phyloP scores from a whole-genome alignment of 2,888 invertebrate species.

The Volucella bombylans region DNA sequence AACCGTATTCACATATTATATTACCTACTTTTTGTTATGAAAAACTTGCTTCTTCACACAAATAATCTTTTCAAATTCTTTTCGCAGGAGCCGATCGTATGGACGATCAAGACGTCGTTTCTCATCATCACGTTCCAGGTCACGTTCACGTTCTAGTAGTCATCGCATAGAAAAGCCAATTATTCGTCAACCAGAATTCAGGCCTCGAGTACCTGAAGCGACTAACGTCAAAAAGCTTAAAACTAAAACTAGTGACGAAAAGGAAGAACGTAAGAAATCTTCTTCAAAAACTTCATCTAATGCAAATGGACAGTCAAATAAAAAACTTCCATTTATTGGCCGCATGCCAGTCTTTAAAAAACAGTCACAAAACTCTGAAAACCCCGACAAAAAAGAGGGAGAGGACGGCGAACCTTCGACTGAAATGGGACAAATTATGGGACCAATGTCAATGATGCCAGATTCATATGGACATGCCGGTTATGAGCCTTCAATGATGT shows the following conservation, averaged over 20 bases:
- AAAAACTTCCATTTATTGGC: constrained; percentile 92
- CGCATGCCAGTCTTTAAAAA: constrained; percentile 90
- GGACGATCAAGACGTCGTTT: constrained; percentile 71
- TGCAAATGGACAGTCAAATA: constrained; percentile 81
- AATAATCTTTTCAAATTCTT: not conserved
- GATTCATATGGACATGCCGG: constrained; percentile 81
- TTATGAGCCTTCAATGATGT: constrained; percentile 81
- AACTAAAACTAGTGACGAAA: constrained; percentile 75
- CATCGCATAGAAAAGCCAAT: constrained; percentile 81
- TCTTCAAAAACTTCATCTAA: constrained; percentile 75
- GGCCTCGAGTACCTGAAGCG: constrained; percentile 80
- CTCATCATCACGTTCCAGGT: constrained; percentile 75
- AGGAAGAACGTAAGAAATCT: constrained; percentile 77
- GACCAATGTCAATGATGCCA: constrained; percentile 80
- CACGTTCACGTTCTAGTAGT: constrained; percentile 76
- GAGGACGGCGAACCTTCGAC: constrained; percentile 69
- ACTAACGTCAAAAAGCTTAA: constrained; percentile 76
- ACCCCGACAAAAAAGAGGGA: constrained; percentile 54
- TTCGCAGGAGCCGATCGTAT: constrained; percentile 73
- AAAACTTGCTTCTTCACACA: not conserved
- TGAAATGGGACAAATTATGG: constrained; percentile 51
- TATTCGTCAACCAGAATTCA: constrained; percentile 81
- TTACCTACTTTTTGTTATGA: not conserved
- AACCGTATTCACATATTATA: too few relatives aligned
- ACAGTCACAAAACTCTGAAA: constrained; percentile 77